These are phyloP conservation scores for Drosophila grimshawi DNA, from an alignment of 1,140 invertebrate species.

Conservation along the genomic window DNA sequence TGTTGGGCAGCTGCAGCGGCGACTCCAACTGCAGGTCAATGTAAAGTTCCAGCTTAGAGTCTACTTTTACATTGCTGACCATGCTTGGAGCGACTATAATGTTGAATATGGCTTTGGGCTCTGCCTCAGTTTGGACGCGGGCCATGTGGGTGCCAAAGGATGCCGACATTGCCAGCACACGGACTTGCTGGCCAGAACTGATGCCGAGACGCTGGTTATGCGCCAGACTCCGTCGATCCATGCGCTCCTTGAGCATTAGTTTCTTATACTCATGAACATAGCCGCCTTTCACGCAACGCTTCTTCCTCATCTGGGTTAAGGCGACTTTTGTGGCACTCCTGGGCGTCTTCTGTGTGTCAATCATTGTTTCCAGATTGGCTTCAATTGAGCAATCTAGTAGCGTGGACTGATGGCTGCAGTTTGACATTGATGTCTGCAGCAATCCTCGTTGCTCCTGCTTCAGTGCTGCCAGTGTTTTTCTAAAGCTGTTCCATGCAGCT, in stretches of 20 bases:
- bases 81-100: conserved; percentile 26
- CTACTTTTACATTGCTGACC: not conserved
- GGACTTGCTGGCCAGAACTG: conserved; percentile 1
- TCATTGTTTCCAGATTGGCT: conserved; percentile 7
- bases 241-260: conserved; percentile 16
- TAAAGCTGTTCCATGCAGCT: conserved; percentile 7
- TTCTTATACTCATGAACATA: conserved; percentile 30
- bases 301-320: conserved; percentile 1
- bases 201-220: conserved; percentile 36
- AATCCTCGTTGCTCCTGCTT: conserved; percentile 2
- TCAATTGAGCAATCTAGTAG: conserved; percentile 20
- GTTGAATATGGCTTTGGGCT: conserved; percentile 11
- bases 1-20: conserved; percentile 17
- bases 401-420: conserved; percentile 1
- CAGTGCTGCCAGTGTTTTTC: not conserved
- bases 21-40: conserved; percentile 12
- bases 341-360: not conserved
- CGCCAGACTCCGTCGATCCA: conserved; percentile 33
- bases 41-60: conserved; percentile 16
- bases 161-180: conserved; percentile 19
- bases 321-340: not conserved
- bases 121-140: not conserved
- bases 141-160: conserved; percentile 40
- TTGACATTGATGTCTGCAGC: not conserved
- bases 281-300: conserved; percentile 32